A percentile compares a stretch with the other conserved stretches of the same genome.
These are phyloP conservation scores for Leptopilina boulardi DNA, from an alignment of 1,140 invertebrate genomes.

Conservation along the genomic window DNA sequence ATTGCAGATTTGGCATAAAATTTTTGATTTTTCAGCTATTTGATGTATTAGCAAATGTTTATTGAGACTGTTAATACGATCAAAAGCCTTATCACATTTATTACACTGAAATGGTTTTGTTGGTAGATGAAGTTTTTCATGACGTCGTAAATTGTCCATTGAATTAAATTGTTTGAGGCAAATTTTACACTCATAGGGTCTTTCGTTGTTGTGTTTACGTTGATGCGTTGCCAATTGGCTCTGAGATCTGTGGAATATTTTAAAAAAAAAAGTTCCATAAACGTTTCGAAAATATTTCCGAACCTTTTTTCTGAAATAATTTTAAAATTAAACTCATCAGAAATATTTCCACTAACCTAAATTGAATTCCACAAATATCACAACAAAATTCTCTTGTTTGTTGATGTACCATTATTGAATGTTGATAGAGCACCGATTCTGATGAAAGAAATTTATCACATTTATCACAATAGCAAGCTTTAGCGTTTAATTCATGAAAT, in stretches of 20 bases:
- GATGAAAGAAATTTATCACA: conserved; percentile 35
- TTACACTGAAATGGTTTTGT: conserved; percentile 51
- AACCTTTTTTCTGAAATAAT: too few species aligned
- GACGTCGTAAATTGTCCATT: conserved; percentile 43
- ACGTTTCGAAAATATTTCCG: too few species aligned
- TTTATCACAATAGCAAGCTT: conserved; percentile 29
- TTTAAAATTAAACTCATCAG: too few species aligned
- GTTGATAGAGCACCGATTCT: conserved; percentile 29
- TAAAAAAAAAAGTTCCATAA: too few species aligned
- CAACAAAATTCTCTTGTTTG: conserved; percentile 15
- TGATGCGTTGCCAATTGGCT: conserved; percentile 30
- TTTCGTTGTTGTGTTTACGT: conserved; percentile 47
- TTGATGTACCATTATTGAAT: conserved; percentile 18
- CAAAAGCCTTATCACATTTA: conserved; percentile 48
- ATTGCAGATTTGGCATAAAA: conserved; percentile 25
- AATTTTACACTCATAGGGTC: conserved; percentile 47
- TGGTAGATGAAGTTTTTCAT: conserved; percentile 44
- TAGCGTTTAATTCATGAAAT: conserved; percentile 23
- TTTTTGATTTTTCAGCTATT: not conserved
- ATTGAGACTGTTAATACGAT: conserved; percentile 42
- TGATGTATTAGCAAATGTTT: conserved; percentile 40
- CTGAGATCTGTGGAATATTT: conserved; percentile 21
- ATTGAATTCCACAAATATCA: not conserved
- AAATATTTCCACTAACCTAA: not conserved
- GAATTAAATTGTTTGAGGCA: conserved; percentile 45